These are phyloP conservation scores for Ophiodon elongatus DNA, from an alignment of 2,113 vertebrate genomes.

Conservation along the genomic window DNA sequence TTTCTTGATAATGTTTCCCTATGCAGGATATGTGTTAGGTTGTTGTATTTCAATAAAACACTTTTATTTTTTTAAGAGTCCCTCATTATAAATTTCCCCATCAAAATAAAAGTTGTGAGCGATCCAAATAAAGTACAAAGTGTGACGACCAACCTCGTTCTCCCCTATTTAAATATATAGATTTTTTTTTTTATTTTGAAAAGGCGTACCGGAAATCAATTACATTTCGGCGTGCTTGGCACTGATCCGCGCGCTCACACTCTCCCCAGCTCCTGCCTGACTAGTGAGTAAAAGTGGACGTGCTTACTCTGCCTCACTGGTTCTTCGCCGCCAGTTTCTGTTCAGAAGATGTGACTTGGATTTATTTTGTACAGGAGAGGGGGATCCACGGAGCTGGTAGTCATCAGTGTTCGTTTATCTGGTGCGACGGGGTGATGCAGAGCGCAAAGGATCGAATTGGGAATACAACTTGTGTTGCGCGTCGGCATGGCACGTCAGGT, in stretches of 20 bases:
- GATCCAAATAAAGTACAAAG: neutral
- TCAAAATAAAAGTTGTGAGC: neutral
- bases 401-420: neutral
- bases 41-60: neutral
- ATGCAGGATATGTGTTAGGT: neutral
- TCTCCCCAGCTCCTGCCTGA: conserved; percentile 17
- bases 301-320: neutral
- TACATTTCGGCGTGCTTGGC: rapidly evolving
- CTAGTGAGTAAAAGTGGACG: conserved; percentile 26
- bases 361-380: neutral
- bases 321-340: neutral
- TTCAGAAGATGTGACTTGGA: conserved; percentile 11
- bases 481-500: conserved; percentile 55
- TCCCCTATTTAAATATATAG: neutral
- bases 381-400: neutral
- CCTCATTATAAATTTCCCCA: neutral
- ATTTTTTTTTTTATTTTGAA: conserved; percentile 52
- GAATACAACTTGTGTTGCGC: conserved; percentile 55
- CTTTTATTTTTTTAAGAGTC: neutral
- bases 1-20: neutral
- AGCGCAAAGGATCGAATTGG: conserved; percentile 19
- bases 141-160: neutral
- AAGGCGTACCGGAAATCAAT: neutral
- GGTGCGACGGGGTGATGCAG: conserved; percentile 37
- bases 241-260: neutral